A percentile compares a stretch with the other conserved stretches of the same genome.
phyloP scores from a whole-genome alignment of 2,888 invertebrate species.

The Agonopterix heracliana region DNA sequence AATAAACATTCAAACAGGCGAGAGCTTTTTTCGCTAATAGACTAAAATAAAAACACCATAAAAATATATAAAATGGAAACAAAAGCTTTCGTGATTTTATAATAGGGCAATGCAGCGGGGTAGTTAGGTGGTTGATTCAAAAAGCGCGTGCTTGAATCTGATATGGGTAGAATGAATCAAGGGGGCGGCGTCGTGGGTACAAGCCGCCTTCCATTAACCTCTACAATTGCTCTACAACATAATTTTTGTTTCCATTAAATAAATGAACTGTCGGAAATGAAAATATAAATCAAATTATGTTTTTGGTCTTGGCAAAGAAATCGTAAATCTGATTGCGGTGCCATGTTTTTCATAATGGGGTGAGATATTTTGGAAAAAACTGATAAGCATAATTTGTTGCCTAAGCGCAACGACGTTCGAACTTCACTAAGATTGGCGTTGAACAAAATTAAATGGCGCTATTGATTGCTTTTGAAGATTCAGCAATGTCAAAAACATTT shows the following conservation, averaged over 20 bases:
- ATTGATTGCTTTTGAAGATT: too few species aligned
- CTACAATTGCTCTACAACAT: slow-evolving; percentile 45
- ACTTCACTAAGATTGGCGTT: too few species aligned
- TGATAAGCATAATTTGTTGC: neutral
- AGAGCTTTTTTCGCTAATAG: too few species aligned
- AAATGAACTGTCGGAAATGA: slow-evolving; percentile 51
- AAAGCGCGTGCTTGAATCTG: slow-evolving; percentile 55
- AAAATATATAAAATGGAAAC: slow-evolving; percentile 21
- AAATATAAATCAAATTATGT: slow-evolving; percentile 47
- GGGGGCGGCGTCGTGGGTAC: slow-evolving; percentile 27
- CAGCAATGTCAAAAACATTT: too few species aligned
- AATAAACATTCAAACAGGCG: too few species aligned
- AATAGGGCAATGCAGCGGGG: slow-evolving; percentile 24
- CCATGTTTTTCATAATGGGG: slow-evolving; percentile 20
- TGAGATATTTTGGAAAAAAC: slow-evolving; percentile 14
- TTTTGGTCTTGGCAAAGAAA: slow-evolving; percentile 30
- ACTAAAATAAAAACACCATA: slow-evolving; percentile 10
- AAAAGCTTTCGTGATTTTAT: slow-evolving; percentile 30
- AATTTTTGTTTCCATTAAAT: slow-evolving; percentile 48
- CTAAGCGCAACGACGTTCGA: neutral
- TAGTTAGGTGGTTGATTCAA: slow-evolving; percentile 38
- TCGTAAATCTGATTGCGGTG: slow-evolving; percentile 25
- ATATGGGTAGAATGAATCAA: slow-evolving; percentile 39
- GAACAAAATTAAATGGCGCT: too few species aligned
- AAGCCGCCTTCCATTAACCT: slow-evolving; percentile 35